These are phyloP conservation scores for Dione juno DNA, from an alignment of 2,888 invertebrate genomes.

Conservation along the genomic window DNA sequence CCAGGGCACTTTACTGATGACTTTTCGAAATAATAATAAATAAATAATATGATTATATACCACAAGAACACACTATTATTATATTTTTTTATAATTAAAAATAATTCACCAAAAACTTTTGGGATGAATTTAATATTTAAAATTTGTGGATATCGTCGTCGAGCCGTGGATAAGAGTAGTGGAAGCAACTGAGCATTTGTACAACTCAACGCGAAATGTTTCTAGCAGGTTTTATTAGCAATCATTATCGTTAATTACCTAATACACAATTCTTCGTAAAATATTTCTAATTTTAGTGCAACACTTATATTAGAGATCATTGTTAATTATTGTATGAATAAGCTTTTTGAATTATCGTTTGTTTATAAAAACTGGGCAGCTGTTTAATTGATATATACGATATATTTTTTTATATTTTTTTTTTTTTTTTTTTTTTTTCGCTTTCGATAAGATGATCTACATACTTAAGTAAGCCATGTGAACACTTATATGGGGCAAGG, in stretches of 20 bases:
- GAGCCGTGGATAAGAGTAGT: not conserved
- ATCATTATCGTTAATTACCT: constrained; percentile 22
- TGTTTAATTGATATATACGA: no score
- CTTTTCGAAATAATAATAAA: not conserved
- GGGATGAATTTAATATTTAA: not conserved
- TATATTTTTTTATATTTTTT: no score
- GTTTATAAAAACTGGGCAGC: no score
- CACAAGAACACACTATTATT: not conserved
- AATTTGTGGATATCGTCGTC: not conserved
- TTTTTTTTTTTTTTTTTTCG: no score
- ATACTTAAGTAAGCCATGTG: no score
- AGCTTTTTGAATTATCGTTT: not conserved
- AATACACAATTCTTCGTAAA: constrained; percentile 8
- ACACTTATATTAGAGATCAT: not conserved
- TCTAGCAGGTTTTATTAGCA: constrained; percentile 9
- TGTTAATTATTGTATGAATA: not conserved
- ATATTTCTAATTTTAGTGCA: not conserved
- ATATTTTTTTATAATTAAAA: not conserved
- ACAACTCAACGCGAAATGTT: constrained; percentile 13
- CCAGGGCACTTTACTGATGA: not conserved
- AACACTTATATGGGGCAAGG: no score
- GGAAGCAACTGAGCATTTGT: constrained; percentile 17
- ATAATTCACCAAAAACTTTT: not conserved
- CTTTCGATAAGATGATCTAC: no score
- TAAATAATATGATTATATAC: not conserved